A percentile compares a stretch with the other conserved stretches of the same genome.
phyloP scores from a whole-genome alignment of 2,113 vertebrate genomes.

The Pterocles orientalis region DNA sequence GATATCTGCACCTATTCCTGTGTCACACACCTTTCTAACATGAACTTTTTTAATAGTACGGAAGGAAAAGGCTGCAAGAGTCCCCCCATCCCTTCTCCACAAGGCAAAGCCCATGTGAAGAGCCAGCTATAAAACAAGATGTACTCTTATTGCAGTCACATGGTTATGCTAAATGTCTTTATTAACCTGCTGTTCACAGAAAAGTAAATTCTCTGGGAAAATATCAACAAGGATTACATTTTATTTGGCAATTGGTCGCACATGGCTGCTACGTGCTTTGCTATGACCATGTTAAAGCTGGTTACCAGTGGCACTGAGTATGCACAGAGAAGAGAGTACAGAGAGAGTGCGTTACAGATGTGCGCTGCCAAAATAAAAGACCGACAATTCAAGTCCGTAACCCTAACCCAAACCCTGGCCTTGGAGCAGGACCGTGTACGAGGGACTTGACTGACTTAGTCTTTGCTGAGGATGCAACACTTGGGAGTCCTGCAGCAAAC shows the following conservation, averaged over 20 bases:
- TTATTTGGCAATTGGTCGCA: neutral
- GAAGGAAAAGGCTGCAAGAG: neutral
- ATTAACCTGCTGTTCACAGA: neutral
- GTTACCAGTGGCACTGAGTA: neutral
- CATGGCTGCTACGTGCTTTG: neutral
- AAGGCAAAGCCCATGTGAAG: neutral
- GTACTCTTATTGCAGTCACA: neutral
- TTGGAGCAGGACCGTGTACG: rapidly evolving
- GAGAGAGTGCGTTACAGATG: neutral
- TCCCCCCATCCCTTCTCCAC: neutral
- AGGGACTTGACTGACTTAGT: neutral
- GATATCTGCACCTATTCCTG: neutral
- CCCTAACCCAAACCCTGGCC: neutral
- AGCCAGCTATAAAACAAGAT: neutral
- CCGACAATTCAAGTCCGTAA: neutral
- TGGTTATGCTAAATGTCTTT: neutral
- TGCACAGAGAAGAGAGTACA: rapidly evolving
- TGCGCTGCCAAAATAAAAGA: neutral
- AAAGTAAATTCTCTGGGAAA: neutral
- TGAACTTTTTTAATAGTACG: neutral
- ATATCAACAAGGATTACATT: neutral
- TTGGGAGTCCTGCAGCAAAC: neutral
- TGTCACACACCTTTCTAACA: neutral
- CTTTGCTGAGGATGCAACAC: rapidly evolving
- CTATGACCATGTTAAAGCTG: neutral